Percentiles rank a stretch among this genome's conserved stretches.
phyloP scores from a whole-genome alignment of 92 coral and sea anemone species.

The Metridium senile region DNA sequence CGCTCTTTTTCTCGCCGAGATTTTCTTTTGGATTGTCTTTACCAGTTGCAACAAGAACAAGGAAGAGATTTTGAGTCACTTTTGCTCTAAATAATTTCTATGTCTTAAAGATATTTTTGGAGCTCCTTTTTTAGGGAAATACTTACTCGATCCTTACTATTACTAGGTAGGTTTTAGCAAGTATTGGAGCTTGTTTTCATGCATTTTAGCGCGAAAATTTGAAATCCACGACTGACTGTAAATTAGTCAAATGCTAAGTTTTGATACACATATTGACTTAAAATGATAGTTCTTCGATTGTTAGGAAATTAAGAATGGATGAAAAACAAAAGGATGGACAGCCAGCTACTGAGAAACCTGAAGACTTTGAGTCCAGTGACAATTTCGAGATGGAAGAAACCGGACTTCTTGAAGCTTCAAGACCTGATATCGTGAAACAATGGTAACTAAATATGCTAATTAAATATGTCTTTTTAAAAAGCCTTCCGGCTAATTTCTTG shows the following conservation, averaged over 20 bases:
- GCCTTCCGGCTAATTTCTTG: too few species aligned
- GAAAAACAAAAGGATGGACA: constrained; percentile 12
- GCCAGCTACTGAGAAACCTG: neutral
- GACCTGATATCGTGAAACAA: constrained; percentile 21
- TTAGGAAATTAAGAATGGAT: too few species aligned
- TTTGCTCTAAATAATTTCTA: too few species aligned
- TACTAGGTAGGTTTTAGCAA: too few species aligned
- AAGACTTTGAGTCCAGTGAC: neutral
- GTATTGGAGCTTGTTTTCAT: neutral
- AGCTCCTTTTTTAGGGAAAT: too few species aligned
- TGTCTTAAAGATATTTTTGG: too few species aligned
- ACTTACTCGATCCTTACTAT: too few species aligned
- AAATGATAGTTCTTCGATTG: too few species aligned
- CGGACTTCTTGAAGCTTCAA: constrained; percentile 4
- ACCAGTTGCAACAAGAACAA: too few species aligned
- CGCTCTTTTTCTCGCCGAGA: constrained; percentile 11
- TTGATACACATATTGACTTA: too few species aligned
- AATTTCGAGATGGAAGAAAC: neutral
- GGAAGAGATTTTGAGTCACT: too few species aligned
- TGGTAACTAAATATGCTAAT: constrained; percentile 15
- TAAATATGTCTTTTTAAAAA: too few species aligned
- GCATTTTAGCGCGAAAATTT: neutral
- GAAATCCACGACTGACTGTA: neutral
- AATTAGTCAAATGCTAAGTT: neutral
- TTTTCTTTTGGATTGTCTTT: neutral